phyloP scores from a whole-genome alignment of 2,797 vertebrate species.

The Coregonus ussuriensis region DNA sequence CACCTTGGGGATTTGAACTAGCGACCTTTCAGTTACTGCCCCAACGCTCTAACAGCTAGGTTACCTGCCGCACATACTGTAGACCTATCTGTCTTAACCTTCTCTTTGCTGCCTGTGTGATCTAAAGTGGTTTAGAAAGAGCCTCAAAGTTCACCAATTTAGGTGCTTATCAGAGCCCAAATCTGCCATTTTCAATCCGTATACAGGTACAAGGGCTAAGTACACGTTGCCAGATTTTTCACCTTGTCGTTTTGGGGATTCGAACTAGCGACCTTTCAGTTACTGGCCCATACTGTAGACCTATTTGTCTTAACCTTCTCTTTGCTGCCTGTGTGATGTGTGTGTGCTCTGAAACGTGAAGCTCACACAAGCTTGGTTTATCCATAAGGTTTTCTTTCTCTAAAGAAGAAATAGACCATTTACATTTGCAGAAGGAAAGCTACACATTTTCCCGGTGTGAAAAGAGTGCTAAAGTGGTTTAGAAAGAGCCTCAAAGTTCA shows the following conservation, averaged over 20 bases:
- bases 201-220: no score
- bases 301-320: neutral
- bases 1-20: neutral
- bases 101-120: neutral
- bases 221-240: no score
- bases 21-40: no score
- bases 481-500: conserved; percentile 40
- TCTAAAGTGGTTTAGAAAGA: no score
- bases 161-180: no score
- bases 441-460: conserved; percentile 35
- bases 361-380: conserved; percentile 39
- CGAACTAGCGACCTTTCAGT: neutral
- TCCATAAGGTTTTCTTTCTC: conserved; percentile 35
- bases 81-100: neutral
- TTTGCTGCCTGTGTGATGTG: neutral
- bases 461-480: conserved; percentile 38
- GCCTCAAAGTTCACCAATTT: no score
- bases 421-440: conserved; percentile 23
- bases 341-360: conserved; percentile 26
- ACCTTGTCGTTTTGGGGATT: neutral
- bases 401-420: conserved; percentile 24
- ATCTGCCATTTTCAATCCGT: no score
- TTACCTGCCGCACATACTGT: neutral
- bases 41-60: no score
- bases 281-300: neutral